Evolutionary conservation across 2,797 vertebrate species (phyloP).

Genomic region (Peromyscus attwateri): DNA sequence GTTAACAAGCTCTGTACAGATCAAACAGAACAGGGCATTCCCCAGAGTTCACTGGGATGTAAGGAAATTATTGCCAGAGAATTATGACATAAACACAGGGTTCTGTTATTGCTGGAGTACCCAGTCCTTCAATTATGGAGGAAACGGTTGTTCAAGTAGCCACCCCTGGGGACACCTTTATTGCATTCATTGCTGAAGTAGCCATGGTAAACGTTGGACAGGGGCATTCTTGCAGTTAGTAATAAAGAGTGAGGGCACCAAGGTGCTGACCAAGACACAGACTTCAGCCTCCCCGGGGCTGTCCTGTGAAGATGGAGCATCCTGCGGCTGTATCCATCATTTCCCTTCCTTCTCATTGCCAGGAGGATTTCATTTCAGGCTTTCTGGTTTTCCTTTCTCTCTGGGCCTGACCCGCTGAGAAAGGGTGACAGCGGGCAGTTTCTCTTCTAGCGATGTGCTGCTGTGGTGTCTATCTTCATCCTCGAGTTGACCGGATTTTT

Average conservation of each 20-base stretch:
- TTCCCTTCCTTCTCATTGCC: neutral
- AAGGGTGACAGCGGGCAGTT: neutral
- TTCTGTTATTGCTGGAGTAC: neutral
- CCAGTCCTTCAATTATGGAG: neutral
- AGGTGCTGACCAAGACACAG: neutral
- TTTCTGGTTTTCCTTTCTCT: neutral
- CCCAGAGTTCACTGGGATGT: neutral
- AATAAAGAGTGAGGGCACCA: neutral
- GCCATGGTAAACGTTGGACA: neutral
- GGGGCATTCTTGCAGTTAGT: neutral
- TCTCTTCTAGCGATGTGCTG: neutral
- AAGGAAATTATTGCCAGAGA: conserved; percentile 23
- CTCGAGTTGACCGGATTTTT: neutral
- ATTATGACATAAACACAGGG: neutral
- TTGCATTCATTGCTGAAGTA: neutral
- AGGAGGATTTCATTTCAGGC: neutral
- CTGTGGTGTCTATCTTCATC: neutral
- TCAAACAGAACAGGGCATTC: conserved; percentile 8
- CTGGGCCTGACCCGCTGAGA: neutral
- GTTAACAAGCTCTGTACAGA: conserved; percentile 50
- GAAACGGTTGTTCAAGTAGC: neutral
- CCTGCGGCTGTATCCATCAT: too few species aligned
- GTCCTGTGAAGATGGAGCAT: neutral
- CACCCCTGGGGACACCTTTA: neutral
- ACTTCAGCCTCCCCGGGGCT: neutral